Conservation (phyloP, 2,113 vertebrate species). For the Neofelis nebulosa region DNA sequence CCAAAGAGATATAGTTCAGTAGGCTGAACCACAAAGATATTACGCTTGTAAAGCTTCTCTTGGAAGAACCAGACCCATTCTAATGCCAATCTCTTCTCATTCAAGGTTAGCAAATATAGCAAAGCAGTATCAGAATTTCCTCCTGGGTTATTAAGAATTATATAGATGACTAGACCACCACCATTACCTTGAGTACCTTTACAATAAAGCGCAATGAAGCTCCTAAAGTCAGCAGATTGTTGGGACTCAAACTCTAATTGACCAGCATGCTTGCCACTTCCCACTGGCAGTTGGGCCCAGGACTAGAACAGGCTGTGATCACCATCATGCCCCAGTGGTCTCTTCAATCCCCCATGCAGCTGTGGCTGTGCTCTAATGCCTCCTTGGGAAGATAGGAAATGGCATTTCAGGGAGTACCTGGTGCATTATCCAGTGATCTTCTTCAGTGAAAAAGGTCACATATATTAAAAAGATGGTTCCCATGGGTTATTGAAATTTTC, state of each 20-base stretch:
- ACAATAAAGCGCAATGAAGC: background rate
- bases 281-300: background rate
- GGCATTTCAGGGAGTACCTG: slow-evolving; percentile 35
- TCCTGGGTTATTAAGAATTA: slow-evolving; percentile 66
- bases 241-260: background rate
- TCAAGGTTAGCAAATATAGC: slow-evolving; percentile 73
- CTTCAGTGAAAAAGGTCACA: slow-evolving; percentile 46
- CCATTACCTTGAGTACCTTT: background rate
- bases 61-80: slow-evolving; percentile 63
- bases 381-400: slow-evolving; percentile 56
- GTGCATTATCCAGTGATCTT: slow-evolving; percentile 21
- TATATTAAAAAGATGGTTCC: slow-evolving; percentile 48
- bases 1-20: slow-evolving; percentile 4
- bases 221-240: background rate
- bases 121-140: slow-evolving; percentile 52
- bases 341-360: slow-evolving; percentile 15
- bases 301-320: background rate
- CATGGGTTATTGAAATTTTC: slow-evolving; percentile 40
- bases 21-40: slow-evolving; percentile 38
- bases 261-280: background rate
- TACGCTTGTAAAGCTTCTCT: slow-evolving; percentile 71
- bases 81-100: slow-evolving; percentile 59
- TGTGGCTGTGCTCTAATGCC: slow-evolving; percentile 4
- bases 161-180: slow-evolving; percentile 31
- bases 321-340: background rate